phyloP scores from a whole-genome alignment of 1,140 invertebrate species.

The Lepidurus packardi region DNA sequence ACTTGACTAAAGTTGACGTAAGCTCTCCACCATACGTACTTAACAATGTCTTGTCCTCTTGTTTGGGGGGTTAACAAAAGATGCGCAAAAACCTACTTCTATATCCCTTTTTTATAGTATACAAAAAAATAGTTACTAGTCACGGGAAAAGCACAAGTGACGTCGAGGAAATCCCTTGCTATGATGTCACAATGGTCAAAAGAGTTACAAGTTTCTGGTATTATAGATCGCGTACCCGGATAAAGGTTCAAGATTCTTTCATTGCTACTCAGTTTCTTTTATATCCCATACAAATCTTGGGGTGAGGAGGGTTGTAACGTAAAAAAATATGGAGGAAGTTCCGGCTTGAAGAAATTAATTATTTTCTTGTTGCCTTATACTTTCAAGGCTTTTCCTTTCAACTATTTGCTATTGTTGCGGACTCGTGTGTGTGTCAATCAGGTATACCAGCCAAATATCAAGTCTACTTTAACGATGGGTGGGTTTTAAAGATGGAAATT shows the following conservation, averaged over 20 bases:
- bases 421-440: conserved; percentile 14
- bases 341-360: not conserved
- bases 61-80: not conserved
- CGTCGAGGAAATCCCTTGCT: no score
- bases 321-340: not conserved
- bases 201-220: no score
- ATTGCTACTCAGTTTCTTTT: no score
- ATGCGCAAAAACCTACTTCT: not conserved
- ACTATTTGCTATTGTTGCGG: not conserved
- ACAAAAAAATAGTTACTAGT: no score
- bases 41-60: not conserved
- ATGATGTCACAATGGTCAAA: no score
- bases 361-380: not conserved
- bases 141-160: no score
- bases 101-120: no score
- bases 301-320: not conserved
- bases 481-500: not conserved
- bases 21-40: not conserved
- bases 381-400: not conserved
- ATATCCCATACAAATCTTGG: not conserved
- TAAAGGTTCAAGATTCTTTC: no score
- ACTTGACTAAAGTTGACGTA: conserved; percentile 13
- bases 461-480: not conserved
- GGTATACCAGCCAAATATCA: not conserved
- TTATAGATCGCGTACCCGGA: no score